Percentiles rank a stretch among this genome's conserved stretches.
Evolutionary conservation across 2,888 invertebrate genomes (phyloP).

Genomic region (Furcula furcula): DNA sequence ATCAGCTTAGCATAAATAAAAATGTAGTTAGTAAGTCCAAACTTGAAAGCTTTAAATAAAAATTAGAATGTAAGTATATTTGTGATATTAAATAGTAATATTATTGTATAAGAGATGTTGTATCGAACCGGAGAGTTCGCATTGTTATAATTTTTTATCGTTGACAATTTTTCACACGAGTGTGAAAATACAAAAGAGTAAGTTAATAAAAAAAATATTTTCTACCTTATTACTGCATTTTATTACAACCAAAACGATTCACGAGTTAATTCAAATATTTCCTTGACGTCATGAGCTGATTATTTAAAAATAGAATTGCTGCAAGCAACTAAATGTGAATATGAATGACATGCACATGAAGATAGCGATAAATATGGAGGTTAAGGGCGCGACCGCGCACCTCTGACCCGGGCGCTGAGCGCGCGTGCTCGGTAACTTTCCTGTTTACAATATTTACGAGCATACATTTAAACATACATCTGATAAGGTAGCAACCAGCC

Average conservation of each 20-base stretch:
- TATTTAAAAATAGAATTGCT: conserved; percentile 24
- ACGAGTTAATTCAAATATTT: not conserved
- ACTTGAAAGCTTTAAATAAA: conserved; percentile 76
- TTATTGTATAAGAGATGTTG: conserved; percentile 77
- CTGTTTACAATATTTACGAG: conserved; percentile 52
- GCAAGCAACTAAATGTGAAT: conserved; percentile 24
- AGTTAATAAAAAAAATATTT: conserved; percentile 72
- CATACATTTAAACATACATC: conserved; percentile 15
- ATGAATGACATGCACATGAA: conserved; percentile 36
- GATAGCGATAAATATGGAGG: conserved; percentile 56
- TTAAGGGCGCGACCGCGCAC: conserved; percentile 57
- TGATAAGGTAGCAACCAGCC: conserved; percentile 3
- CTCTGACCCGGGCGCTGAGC: conserved; percentile 44
- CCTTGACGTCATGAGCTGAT: not conserved
- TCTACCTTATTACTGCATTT: conserved; percentile 69
- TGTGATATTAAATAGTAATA: conserved; percentile 80
- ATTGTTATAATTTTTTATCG: conserved; percentile 77
- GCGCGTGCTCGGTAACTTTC: conserved; percentile 69
- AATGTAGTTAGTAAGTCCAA: conserved; percentile 70
- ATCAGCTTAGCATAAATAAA: conserved; percentile 47
- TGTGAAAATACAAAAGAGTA: conserved; percentile 68
- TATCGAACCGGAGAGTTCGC: conserved; percentile 69
- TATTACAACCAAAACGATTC: conserved; percentile 33
- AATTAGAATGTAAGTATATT: conserved; percentile 74
- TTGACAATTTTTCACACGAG: conserved; percentile 71